A percentile compares a stretch with the other conserved stretches of the same genome.
phyloP scores from a whole-genome alignment of 2,113 vertebrate species.

The Apodemus speciosus region DNA sequence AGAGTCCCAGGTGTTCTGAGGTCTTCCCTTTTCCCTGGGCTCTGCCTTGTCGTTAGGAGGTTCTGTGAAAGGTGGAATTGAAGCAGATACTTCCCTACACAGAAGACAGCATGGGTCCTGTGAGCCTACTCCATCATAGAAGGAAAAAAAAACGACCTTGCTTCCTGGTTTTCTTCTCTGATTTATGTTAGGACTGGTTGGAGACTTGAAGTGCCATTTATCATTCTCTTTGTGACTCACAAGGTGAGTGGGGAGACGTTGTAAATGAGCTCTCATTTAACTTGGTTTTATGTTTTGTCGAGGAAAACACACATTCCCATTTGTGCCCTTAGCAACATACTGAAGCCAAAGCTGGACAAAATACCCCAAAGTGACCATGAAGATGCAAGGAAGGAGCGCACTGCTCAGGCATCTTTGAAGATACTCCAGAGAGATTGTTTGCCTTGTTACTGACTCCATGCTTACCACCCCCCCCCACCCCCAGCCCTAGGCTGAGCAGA shows the following conservation, averaged over 20 bases:
- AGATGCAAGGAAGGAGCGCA: background rate
- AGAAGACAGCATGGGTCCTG: background rate
- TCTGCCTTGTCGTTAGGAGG: background rate
- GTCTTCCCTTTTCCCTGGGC: background rate
- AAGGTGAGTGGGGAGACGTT: conserved; percentile 13
- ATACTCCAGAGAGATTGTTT: background rate
- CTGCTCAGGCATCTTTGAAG: background rate
- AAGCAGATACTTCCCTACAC: background rate
- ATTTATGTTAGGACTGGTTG: background rate
- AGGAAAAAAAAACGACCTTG: background rate
- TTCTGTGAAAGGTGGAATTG: background rate
- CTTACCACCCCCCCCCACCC: too few species aligned
- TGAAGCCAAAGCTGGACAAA: background rate
- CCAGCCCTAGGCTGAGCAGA: background rate
- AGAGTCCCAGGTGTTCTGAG: background rate
- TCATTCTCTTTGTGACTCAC: conserved; percentile 20
- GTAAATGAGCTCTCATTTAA: conserved; percentile 35
- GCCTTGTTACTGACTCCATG: background rate
- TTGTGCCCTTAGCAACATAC: background rate
- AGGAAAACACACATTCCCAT: conserved; percentile 47
- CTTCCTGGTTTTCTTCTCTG: background rate
- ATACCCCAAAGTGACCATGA: background rate
- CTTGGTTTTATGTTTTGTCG: background rate
- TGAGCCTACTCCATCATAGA: background rate
- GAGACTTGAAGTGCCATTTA: background rate